Base-by-base conservation (phyloP, 2,113 vertebrate species). In the Shinisaurus crocodilurus region DNA sequence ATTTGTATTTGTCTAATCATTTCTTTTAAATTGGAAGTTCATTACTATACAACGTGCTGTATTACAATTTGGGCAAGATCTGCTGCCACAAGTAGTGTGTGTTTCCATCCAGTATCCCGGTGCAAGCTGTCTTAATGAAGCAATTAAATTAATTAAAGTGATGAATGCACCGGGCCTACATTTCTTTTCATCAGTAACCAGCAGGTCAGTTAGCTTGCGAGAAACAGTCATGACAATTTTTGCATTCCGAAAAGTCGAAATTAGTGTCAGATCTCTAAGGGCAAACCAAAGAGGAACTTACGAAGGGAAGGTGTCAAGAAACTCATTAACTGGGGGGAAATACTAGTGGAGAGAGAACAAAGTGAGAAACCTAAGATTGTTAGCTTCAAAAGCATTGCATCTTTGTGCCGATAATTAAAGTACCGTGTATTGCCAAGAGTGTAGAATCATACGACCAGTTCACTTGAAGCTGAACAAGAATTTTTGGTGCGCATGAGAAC, bases 101-200 rank as follows among this genome's bases (percentile, higher is more conserved):
- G 88, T 89, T 34, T 32, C 9, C 0, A 0, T 76, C 48, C 75
- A 91, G 67, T 85, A 94, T 82, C 95, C 86, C 94, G 90, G 90
- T 92, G 88, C n/a, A 34, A 20, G 40, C 69, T 18, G 63, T 82
- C 43, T 92, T 92, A 67, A 89, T 92, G 27, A 91, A 94, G 88
- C 91, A 95, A 96, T 90, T 93, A 69, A 93, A 91, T 95, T 95
- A 96, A 94, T 94, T 95, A 91, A 2, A 82, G 83, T 90, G 85
- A 85, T 92, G 88, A 96, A 92, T 93, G 89, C 93, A 67, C 75
- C 90, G 85, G 89, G 94, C 92, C 23, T 94, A 54, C 43, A 90
- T 82, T 92, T 94, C 94, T 90, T 90, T 86, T 80, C 94, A 84
- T 92, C 90, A 87, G 82, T 87, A 94, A 93, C 92, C 88, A 95